Evolutionary conservation across 1,140 invertebrate species (phyloP).

Genomic region (Armadillidium nasatum): DNA sequence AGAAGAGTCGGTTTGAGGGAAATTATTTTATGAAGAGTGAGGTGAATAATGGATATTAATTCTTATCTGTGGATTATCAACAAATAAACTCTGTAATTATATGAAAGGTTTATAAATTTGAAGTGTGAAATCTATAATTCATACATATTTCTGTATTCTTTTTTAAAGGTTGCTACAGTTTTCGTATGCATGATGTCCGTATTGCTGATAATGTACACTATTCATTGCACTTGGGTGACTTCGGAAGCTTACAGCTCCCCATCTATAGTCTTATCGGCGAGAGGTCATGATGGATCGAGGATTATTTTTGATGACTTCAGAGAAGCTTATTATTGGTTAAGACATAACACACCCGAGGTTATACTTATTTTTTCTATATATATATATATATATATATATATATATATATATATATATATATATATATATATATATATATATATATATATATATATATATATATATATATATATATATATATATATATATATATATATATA

Average conservation of each 20-base stretch:
- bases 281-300: conserved; percentile 84
- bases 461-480: too few relatives aligned
- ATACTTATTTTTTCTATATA: too few relatives aligned
- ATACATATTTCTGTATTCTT: too few relatives aligned
- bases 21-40: conserved; percentile 83
- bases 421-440: too few relatives aligned
- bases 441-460: too few relatives aligned
- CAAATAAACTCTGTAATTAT: not conserved
- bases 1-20: conserved; percentile 64
- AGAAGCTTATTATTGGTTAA: conserved; percentile 96
- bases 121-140: too few relatives aligned
- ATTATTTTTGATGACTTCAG: conserved; percentile 98
- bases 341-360: conserved; percentile 82
- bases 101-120: too few relatives aligned
- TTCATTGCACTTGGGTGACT: conserved; percentile 99
- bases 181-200: conserved; percentile 80
- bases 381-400: too few relatives aligned
- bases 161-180: conserved; percentile 62
- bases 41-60: conserved; percentile 39
- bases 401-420: too few relatives aligned
- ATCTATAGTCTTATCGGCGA: conserved; percentile 92
- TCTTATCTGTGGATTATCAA: too few relatives aligned
- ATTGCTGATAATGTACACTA: conserved; percentile 84
- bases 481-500: too few relatives aligned
- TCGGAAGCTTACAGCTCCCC: conserved; percentile 96